Evolutionary conservation across 2,888 invertebrate genomes (phyloP).

Genomic region (Orgyia antiqua): DNA sequence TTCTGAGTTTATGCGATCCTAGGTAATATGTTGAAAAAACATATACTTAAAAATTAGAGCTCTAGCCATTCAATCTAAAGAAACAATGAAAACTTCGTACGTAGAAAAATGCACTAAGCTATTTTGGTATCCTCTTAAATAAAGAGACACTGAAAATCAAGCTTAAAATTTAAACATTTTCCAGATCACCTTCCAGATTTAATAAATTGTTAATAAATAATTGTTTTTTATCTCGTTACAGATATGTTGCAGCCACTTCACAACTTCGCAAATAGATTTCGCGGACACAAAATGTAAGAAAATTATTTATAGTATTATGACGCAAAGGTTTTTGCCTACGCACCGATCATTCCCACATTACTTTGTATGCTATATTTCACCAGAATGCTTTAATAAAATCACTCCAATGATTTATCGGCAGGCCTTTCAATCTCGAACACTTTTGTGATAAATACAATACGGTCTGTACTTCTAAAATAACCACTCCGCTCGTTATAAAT

Average conservation of each 20-base stretch:
- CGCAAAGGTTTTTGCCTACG: not conserved
- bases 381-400: slow-evolving; percentile 8
- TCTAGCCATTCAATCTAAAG: too few species aligned
- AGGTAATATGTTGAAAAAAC: too few species aligned
- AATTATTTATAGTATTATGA: not conserved
- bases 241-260: slow-evolving; percentile 6
- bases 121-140: too few species aligned
- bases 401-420: slow-evolving; percentile 9
- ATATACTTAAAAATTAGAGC: too few species aligned
- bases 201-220: too few species aligned
- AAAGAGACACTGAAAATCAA: too few species aligned
- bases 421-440: slow-evolving; percentile 5
- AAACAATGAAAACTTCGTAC: too few species aligned
- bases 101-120: too few species aligned
- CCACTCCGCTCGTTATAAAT: slow-evolving; percentile 12
- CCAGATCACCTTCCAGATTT: too few species aligned
- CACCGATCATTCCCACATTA: slow-evolving; percentile 2
- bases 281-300: slow-evolving; percentile 28
- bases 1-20: too few species aligned
- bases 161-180: too few species aligned
- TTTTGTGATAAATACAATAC: slow-evolving; percentile 6
- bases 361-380: slow-evolving; percentile 3
- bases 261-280: slow-evolving; percentile 12
- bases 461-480: slow-evolving; percentile 7
- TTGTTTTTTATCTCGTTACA: too few species aligned